Evolutionary conservation across 2,888 invertebrate genomes (phyloP).

Genomic region (Agrotis puta): DNA sequence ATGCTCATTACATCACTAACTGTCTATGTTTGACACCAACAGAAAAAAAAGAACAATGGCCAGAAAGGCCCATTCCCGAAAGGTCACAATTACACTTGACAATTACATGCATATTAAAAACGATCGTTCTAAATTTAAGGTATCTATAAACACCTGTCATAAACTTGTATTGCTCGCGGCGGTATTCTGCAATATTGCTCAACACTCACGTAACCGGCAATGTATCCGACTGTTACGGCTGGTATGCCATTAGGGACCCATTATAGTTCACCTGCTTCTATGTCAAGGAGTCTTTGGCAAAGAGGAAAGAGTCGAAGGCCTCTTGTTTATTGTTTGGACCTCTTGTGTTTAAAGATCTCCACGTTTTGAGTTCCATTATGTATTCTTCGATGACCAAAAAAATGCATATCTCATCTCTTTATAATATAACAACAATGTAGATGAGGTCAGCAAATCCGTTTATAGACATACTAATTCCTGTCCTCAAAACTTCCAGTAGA

Average conservation of each 20-base stretch:
- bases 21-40: not conserved
- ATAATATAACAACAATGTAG: no score
- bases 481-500: not conserved
- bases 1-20: not conserved
- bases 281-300: slow-evolving; percentile 50
- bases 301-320: slow-evolving; percentile 20
- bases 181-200: slow-evolving; percentile 39
- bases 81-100: slow-evolving; percentile 1
- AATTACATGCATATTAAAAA: slow-evolving; percentile 22
- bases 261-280: slow-evolving; percentile 36
- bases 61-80: not conserved
- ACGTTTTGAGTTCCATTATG: no score
- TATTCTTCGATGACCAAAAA: no score
- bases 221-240: slow-evolving; percentile 35
- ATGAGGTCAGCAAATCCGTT: no score
- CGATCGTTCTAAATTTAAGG: slow-evolving; percentile 3
- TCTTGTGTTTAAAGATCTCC: not conserved
- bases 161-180: slow-evolving; percentile 45
- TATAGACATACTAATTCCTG: not conserved
- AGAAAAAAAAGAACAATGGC: not conserved
- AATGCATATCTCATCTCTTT: no score
- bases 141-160: slow-evolving; percentile 25
- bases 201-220: slow-evolving; percentile 45
- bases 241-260: slow-evolving; percentile 25
- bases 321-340: slow-evolving; percentile 3